Base-by-base conservation (phyloP, 2,797 vertebrate species). In the Megaceryle alcyon region DNA sequence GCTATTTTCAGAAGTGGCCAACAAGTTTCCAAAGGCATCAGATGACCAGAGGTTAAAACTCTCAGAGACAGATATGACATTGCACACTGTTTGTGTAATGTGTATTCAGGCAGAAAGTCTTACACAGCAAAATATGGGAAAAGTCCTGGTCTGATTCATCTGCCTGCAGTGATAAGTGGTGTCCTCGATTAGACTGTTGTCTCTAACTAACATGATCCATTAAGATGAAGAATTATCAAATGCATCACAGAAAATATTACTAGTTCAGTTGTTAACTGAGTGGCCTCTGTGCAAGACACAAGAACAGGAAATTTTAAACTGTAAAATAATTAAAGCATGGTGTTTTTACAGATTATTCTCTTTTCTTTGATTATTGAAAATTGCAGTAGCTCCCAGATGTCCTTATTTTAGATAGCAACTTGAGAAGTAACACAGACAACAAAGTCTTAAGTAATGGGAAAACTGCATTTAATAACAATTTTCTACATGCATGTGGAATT, bases 371-470 rank as follows among this genome's bases (percentile, higher is more conserved):
- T 95, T 96, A 92, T 76, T 93, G 59, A 51, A 88, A 56, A 73
- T 96, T 97, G 93, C 90, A 94, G 23, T 93, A 84, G 83, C 60
- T 97, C 95, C 94, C 96, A 96, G 92, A 84, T 96, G 80, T 94
- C 95, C 94, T 96, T 97, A 95, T 95, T 97, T 95, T 88, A 97
- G 92, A 88, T 88, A 94, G 88, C 2, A 4, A 92, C 82, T 97
- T 97, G 93, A 96, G 89, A 96, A 97, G 92, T 96, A 95, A 79
- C 77, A 75, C 56, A 95, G 59, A 69, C 57, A 22, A 88, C 68
- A 94, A 80, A 97, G 79, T 95, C 71, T 94, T 94, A 92, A 96
- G 88, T 82, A 81, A 41, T 94, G 86, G 94, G 75, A 96, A 97
- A 84, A 92, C 81, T 66, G 72, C 91, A 68, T 87, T 97, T 95